Evolutionary conservation across 2,797 vertebrate species (phyloP), one percentile per base, ranked within the genome.

Genomic region (Schizopygopsis pylzovi): DNA sequence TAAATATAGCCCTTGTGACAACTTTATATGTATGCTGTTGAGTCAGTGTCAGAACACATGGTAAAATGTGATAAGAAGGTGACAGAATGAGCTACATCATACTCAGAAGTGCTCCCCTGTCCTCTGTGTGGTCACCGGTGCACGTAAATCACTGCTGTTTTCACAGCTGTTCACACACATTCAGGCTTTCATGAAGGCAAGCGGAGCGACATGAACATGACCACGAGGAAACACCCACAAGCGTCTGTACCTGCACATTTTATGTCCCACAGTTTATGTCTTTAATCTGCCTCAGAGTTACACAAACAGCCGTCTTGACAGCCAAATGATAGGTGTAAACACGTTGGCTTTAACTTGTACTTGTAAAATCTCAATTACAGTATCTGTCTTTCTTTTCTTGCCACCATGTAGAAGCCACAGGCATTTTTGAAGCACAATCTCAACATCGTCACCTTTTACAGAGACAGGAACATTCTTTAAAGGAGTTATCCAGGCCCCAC

Each of bases 111-210:
- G 68, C 82, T 87, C 82, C 85, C 70, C 82, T 63, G 87, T 91
- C 86, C 81, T 88, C 84, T 47, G 56, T 41, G 87, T 86, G 72
- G 82, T 73, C 88, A 89, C 89, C 93, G 90, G 88, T 92, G 83
- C 86, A 83, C 89, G 92, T 94, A 86, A 93, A 92, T 94, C 92
- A 92, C 82, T 73, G 5, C 82, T 93, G 92, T 94, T 94, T 94
- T 87, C 87, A 88, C 92, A 94, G 93, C 92, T 93, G 91, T 89
- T 86, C 89, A 72, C 88, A 85, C 76, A 85, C 67, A 80, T n/a
- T 18, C 41, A 85, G 13, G 0, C 8, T 6, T 37, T 68, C 45
- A 67, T 68, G 81, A 72, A 81, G 75, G 25, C 59, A 78, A 18
- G 39, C 61, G 25, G 18, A 45, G 25, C 2, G 33, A 67, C 43